Evolutionary conservation across 2,888 invertebrate genomes (phyloP), one percentile per base, ranked within the genome.

Genomic region (Heteropelma amictum): DNA sequence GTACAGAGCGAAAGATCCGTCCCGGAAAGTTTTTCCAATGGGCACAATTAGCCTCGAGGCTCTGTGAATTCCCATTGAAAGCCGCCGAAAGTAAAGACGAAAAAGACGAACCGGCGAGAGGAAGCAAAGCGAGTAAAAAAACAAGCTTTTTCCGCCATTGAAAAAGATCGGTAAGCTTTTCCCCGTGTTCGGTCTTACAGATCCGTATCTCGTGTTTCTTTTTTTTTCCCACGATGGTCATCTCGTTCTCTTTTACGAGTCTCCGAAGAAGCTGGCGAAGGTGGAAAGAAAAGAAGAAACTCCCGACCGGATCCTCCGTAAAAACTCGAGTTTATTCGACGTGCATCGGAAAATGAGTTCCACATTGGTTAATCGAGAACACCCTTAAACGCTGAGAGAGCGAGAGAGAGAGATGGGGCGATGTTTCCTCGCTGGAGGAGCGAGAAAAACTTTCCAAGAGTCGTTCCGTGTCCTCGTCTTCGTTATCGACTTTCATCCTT

Each of bases 271-370:
- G 12, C 14, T 33, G 56, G 47, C 30, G 21, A 42, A 19, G 53
- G 7, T 17, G 65, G 35, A 64, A 69, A 42, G 30, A 45, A 8
- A n/a, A 51, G 30, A 10, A 51, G 30, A 51, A 17, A 51, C 17
- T n/a, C n/a, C n/a, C n/a, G n/a, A n/a, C n/a, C n/a, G n/a, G n/a
- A n/a, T n/a, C n/a, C n/a, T n/a, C n/a, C n/a, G 12, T 23, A 54
- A 19, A 61, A 65, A 63, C 47, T 45, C 33, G 54, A 63, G 77
- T 74, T 81, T 79, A 81, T 82, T 83, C 81, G 60, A 65, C 63
- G 69, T 76, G 77, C 80, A 81, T 78, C 76, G 77, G 58, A 69
- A 69, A 74, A 81, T 76, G 71, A 72, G 79, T 77, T 81, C 76
- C 69, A 68, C 58, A 73, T 63, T 63, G 69, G 69, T 38, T 74